phyloP scores from a whole-genome alignment of 2,797 vertebrate species.

The Sardinella longiceps region DNA sequence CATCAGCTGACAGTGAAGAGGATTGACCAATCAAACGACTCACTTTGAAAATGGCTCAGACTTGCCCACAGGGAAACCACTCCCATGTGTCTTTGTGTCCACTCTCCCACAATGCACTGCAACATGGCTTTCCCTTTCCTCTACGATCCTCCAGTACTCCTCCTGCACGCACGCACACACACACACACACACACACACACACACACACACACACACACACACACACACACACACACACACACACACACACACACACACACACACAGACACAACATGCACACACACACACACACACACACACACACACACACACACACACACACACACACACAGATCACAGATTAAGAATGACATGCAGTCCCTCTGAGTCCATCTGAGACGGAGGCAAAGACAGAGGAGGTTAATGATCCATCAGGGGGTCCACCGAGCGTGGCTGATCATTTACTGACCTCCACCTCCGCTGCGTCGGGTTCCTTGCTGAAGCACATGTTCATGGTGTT shows the following conservation, averaged over 20 bases:
- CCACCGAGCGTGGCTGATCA: neutral
- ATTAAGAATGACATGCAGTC: neutral
- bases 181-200: neutral
- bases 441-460: conserved; percentile 91
- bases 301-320: conserved; percentile 15
- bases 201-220: conserved; percentile 5
- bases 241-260: neutral
- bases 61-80: conserved; percentile 97
- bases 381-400: neutral
- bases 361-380: neutral
- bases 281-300: no score
- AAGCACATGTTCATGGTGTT: conserved; percentile 99
- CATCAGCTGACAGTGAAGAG: neutral
- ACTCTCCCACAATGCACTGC: conserved; percentile 98
- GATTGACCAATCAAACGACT: conserved; percentile 28
- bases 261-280: neutral
- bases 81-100: conserved; percentile 97
- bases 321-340: conserved; percentile 10
- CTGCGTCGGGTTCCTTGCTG: conserved; percentile 92
- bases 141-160: conserved; percentile 97
- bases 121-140: conserved; percentile 95
- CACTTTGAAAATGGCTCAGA: conserved; percentile 99
- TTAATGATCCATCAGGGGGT: neutral
- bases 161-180: conserved; percentile 73
- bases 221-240: neutral